A percentile compares a stretch with the other conserved stretches of the same genome.
These are phyloP conservation scores for Penelope pileata DNA, from an alignment of 2,113 vertebrate species.

Conservation along the genomic window DNA sequence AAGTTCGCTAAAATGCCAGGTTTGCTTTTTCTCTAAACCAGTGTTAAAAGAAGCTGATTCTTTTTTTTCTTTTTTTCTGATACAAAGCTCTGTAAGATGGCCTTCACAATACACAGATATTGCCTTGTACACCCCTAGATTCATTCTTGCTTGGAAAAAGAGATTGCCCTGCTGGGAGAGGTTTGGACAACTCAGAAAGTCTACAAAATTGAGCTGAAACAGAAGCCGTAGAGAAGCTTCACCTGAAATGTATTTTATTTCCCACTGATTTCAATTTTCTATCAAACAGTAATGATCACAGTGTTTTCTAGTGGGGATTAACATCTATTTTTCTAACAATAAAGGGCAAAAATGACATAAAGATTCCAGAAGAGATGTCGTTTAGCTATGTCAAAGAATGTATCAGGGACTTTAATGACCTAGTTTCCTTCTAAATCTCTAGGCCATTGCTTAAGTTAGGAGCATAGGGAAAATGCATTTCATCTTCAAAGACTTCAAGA, in stretches of 20 bases:
- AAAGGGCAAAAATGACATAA: conserved; percentile 55
- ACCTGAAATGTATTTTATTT: conserved; percentile 27
- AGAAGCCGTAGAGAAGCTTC: not conserved
- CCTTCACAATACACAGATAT: not conserved
- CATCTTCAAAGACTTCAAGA: conserved; percentile 57
- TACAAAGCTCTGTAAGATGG: not conserved
- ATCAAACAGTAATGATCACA: not conserved
- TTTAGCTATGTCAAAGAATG: conserved; percentile 54
- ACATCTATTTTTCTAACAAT: conserved; percentile 47
- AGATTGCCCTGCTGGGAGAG: not conserved
- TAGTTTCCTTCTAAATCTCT: conserved; percentile 63
- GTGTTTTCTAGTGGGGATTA: conserved; percentile 44
- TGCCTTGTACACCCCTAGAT: not conserved
- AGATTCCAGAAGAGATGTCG: conserved; percentile 53
- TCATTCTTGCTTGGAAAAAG: not conserved
- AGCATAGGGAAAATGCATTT: conserved; percentile 48
- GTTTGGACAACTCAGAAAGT: not conserved
- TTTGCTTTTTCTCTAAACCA: not conserved
- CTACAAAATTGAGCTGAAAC: not conserved
- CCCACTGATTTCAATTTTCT: conserved; percentile 26
- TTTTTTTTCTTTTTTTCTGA: not conserved
- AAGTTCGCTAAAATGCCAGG: not conserved
- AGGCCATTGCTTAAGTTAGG: conserved; percentile 49
- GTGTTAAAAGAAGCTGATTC: not conserved
- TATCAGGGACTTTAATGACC: conserved; percentile 51